Evolutionary conservation across 2,113 vertebrate genomes (phyloP).

Genomic region (Hemiscyllium ocellatum): DNA sequence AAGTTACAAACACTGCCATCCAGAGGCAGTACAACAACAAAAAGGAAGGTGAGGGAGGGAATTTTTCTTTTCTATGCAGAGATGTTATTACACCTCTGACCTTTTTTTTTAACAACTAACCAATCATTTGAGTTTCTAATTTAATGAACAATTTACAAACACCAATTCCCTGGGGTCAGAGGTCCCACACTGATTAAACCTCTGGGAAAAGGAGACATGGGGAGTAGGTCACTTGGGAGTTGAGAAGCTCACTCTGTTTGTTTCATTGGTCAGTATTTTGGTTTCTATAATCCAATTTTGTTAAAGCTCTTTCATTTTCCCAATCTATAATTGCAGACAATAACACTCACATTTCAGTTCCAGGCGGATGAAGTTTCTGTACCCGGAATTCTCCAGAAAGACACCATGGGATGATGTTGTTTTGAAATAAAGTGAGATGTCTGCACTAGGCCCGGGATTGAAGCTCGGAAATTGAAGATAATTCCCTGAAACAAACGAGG

Average conservation of each 20-base stretch:
- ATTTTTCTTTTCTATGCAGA: too few species aligned
- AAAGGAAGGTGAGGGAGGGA: too few species aligned
- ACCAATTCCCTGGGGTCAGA: too few species aligned
- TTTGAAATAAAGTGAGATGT: slow-evolving; percentile 96
- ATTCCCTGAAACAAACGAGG: slow-evolving; percentile 80
- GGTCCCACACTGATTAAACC: too few species aligned
- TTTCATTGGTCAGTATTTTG: background rate
- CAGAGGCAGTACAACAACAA: too few species aligned
- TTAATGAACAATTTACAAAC: too few species aligned
- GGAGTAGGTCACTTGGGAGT: background rate
- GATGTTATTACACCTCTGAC: too few species aligned
- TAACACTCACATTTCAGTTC: slow-evolving; percentile 80
- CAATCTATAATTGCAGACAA: background rate
- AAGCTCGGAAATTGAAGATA: slow-evolving; percentile 87
- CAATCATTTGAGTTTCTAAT: too few species aligned
- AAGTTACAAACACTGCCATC: too few species aligned
- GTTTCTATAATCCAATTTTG: background rate
- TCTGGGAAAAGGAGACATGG: too few species aligned
- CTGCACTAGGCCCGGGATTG: slow-evolving; percentile 77
- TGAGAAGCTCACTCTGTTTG: background rate
- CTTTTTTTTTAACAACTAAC: too few species aligned
- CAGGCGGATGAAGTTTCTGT: slow-evolving; percentile 74
- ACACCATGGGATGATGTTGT: slow-evolving; percentile 76
- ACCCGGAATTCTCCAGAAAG: slow-evolving; percentile 81
- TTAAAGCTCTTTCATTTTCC: background rate